These are phyloP conservation scores for Lymantria dispar DNA, from an alignment of 2,888 invertebrate species.

Conservation along the genomic window DNA sequence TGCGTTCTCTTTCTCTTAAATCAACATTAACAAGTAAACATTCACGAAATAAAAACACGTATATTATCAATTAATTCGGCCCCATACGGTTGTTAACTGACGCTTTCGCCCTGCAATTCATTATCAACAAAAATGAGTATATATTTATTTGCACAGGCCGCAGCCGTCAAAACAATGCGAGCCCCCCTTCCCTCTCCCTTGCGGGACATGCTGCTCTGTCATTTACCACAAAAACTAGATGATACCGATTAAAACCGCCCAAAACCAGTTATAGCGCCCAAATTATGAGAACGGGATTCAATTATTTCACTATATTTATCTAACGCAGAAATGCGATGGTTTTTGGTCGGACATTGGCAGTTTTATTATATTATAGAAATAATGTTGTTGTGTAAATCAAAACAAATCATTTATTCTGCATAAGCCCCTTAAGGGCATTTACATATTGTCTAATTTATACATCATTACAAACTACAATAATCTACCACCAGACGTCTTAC, in stretches of 20 bases:
- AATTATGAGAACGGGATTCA: constrained; percentile 13
- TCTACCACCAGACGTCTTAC: too few relatives aligned
- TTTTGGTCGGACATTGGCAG: too few relatives aligned
- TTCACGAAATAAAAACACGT: too few relatives aligned
- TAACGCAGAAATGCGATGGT: too few relatives aligned
- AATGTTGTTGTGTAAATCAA: too few relatives aligned
- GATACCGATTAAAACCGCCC: constrained; percentile 56
- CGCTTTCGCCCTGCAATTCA: constrained; percentile 53
- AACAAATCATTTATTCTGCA: too few relatives aligned
- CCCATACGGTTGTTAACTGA: constrained; percentile 5
- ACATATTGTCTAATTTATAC: too few relatives aligned
- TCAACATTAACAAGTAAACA: too few relatives aligned
- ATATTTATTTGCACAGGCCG: constrained; percentile 65
- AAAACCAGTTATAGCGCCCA: constrained; percentile 24
- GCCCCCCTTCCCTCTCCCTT: constrained; percentile 24
- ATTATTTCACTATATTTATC: background rate
- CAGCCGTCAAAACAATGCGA: constrained; percentile 66
- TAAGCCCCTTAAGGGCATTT: too few relatives aligned
- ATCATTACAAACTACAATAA: too few relatives aligned
- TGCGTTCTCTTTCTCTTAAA: too few relatives aligned
- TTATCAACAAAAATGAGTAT: constrained; percentile 80
- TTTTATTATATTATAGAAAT: too few relatives aligned
- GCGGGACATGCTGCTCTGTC: constrained; percentile 46
- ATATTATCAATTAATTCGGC: constrained; percentile 1
- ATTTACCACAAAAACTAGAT: constrained; percentile 76